Evolutionary conservation across 1,140 invertebrate species (phyloP).

Genomic region (Macrobrachium rosenbergii): DNA sequence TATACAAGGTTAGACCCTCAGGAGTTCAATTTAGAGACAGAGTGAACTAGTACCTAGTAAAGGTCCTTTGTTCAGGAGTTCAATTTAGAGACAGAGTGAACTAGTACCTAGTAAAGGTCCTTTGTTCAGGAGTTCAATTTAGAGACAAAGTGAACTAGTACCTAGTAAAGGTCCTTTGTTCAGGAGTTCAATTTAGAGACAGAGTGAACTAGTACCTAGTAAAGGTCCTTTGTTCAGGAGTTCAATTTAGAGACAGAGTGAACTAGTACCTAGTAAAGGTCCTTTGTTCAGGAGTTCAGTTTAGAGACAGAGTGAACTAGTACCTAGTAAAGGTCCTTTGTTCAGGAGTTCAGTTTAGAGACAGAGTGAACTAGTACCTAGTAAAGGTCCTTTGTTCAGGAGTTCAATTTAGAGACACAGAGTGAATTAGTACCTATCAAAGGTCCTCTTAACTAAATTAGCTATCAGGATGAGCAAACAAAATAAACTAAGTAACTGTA

Average conservation of each 20-base stretch:
- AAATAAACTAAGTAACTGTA: too few relatives aligned
- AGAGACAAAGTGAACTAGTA: neutral
- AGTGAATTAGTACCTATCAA: neutral
- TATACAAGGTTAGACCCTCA: conserved; percentile 31
- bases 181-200: neutral
- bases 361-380: neutral
- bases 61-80: neutral
- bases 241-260: neutral
- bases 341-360: neutral
- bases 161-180: neutral
- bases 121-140: neutral
- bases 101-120: neutral
- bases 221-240: neutral
- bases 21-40: neutral
- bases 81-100: neutral
- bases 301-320: neutral
- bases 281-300: neutral
- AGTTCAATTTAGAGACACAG: too few relatives aligned
- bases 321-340: neutral
- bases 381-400: too few relatives aligned
- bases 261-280: neutral
- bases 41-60: neutral
- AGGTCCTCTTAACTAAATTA: neutral
- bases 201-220: neutral
- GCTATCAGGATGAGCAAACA: neutral